Conservation (phyloP, 2,888 invertebrate genomes). For the Eupelmus urozonus region DNA sequence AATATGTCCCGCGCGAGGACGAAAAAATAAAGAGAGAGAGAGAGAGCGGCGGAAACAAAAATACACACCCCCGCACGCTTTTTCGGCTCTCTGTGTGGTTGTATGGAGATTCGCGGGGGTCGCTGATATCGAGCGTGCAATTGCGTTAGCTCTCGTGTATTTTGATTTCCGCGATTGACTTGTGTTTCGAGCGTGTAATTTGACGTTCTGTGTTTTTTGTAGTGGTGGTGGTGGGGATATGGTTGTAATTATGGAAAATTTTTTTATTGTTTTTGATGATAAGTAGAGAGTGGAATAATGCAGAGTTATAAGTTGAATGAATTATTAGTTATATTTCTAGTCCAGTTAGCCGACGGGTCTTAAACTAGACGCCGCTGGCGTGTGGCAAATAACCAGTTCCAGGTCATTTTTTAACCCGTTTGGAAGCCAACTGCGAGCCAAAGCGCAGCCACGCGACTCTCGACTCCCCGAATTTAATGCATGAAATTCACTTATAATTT, state of each 20-base stretch:
- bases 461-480: background rate
- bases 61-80: slow-evolving; percentile 53
- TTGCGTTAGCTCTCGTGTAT: slow-evolving; percentile 36
- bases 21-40: slow-evolving; percentile 27
- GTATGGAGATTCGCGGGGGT: background rate
- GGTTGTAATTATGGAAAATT: too few species aligned
- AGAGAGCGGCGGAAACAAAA: slow-evolving; percentile 60
- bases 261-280: too few species aligned
- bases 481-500: background rate
- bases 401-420: slow-evolving; percentile 46
- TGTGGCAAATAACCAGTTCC: slow-evolving; percentile 36
- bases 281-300: too few species aligned
- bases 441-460: background rate
- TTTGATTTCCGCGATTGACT: slow-evolving; percentile 37
- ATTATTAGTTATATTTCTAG: background rate
- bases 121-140: slow-evolving; percentile 40
- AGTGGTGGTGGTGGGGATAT: too few species aligned
- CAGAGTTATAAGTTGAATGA: too few species aligned
- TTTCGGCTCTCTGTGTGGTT: background rate
- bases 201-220: background rate
- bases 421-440: background rate
- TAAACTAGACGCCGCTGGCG: slow-evolving; percentile 26
- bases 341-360: slow-evolving; percentile 8
- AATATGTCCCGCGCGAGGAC: slow-evolving; percentile 66
- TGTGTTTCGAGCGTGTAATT: background rate